phyloP scores from a whole-genome alignment of 2,113 vertebrate genomes.

The Xiphias gladius region DNA sequence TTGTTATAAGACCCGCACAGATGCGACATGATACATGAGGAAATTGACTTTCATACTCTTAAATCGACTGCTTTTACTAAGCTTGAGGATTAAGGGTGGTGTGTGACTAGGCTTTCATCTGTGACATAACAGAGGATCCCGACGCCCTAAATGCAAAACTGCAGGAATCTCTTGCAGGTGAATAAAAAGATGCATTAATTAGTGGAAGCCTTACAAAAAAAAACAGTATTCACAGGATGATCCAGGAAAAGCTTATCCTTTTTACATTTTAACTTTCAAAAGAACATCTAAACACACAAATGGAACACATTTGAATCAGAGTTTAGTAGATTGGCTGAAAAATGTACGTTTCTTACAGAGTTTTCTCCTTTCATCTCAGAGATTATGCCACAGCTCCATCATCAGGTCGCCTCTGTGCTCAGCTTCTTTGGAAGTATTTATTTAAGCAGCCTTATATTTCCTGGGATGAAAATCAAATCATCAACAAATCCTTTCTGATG shows the following conservation, averaged over 20 bases:
- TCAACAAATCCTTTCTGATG: conserved; percentile 68
- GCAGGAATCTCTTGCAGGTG: conserved; percentile 36
- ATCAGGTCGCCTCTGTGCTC: conserved; percentile 51
- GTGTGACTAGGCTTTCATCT: conserved; percentile 59
- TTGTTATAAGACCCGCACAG: conserved; percentile 26
- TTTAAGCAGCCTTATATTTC: conserved; percentile 63
- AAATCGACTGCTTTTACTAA: conserved; percentile 59
- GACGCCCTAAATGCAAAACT: conserved; percentile 37
- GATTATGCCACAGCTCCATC: conserved; percentile 70
- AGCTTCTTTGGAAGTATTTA: conserved; percentile 51
- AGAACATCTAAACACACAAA: conserved; percentile 7
- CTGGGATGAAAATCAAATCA: conserved; percentile 67
- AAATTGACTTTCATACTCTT: conserved; percentile 55
- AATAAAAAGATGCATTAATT: conserved; percentile 54
- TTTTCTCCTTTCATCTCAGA: conserved; percentile 58
- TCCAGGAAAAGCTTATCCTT: conserved; percentile 12
- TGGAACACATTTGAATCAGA: conserved; percentile 31
- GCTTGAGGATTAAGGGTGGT: conserved; percentile 51
- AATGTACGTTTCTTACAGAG: conserved; percentile 41
- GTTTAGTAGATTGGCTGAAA: conserved; percentile 48
- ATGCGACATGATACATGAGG: conserved; percentile 29
- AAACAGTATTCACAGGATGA: conserved; percentile 22
- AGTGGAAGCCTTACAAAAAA: conserved; percentile 22
- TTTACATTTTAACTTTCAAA: conserved; percentile 32
- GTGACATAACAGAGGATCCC: conserved; percentile 48